These are phyloP conservation scores for Cephus cinctus DNA, from an alignment of 1,140 invertebrate genomes.

Conservation along the genomic window DNA sequence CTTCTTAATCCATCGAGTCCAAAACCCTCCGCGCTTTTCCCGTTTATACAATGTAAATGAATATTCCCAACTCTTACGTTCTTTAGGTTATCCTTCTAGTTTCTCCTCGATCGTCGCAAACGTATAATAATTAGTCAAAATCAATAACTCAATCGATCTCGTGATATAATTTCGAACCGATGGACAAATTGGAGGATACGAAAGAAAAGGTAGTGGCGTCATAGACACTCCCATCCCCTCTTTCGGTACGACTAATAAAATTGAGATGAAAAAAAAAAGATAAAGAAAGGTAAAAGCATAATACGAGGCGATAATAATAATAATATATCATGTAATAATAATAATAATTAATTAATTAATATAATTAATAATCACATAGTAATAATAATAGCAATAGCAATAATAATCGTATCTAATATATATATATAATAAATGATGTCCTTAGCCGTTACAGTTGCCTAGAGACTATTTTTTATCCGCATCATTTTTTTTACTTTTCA, in stretches of 20 bases:
- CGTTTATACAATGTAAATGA: constrained; percentile 49
- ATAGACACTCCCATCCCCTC: no score
- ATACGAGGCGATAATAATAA: background rate
- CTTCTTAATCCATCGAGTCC: constrained; percentile 7
- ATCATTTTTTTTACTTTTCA: constrained; percentile 28
- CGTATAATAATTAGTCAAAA: background rate
- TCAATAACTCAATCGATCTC: constrained; percentile 1
- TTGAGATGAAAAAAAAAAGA: background rate
- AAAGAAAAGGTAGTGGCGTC: background rate
- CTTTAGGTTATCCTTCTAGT: constrained; percentile 40
- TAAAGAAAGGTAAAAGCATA: background rate
- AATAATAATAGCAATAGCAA: constrained; percentile 26
- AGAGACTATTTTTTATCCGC: constrained; percentile 50
- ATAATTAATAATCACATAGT: constrained; percentile 25
- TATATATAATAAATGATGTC: constrained; percentile 39
- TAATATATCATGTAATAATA: no score
- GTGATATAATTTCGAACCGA: constrained; percentile 3
- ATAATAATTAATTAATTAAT: no score
- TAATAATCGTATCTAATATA: constrained; percentile 17
- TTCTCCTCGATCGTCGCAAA: no score
- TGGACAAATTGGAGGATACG: background rate
- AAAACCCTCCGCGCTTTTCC: constrained; percentile 14
- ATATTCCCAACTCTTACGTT: no score
- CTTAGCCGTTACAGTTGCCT: constrained; percentile 49
- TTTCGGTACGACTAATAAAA: background rate